Conservation (phyloP, 2,113 vertebrate genomes). For the Nothoprocta pentlandii region DNA sequence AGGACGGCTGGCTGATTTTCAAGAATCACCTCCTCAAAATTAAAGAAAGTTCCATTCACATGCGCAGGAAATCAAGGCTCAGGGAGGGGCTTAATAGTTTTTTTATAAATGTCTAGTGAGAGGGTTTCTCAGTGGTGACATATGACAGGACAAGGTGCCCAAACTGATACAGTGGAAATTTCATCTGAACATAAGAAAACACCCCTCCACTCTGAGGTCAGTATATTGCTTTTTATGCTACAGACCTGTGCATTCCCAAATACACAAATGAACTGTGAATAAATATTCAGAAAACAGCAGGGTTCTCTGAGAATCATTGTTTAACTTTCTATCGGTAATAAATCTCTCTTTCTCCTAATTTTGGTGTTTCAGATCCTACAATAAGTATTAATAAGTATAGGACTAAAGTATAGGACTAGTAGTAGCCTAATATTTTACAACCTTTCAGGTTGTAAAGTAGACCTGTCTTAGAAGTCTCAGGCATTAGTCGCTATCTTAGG, state of each 20-base stretch:
- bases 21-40: background rate
- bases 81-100: no score
- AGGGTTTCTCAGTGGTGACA: background rate
- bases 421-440: background rate
- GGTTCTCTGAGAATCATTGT: background rate
- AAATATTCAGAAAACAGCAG: background rate
- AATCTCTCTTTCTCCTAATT: background rate
- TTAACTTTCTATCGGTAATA: background rate
- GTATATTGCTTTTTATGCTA: background rate
- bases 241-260: background rate
- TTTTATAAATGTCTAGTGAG: background rate
- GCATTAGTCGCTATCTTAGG: no score
- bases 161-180: background rate
- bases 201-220: background rate
- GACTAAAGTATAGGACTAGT: background rate
- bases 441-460: background rate
- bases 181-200: background rate
- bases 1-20: background rate
- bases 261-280: background rate
- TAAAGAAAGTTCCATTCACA: background rate
- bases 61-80: background rate
- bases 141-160: background rate
- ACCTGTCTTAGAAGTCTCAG: no score
- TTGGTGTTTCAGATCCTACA: background rate
- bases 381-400: background rate